These are phyloP conservation scores for Tetrapedia diversipes DNA, from an alignment of 2,888 invertebrate species.

Conservation along the genomic window DNA sequence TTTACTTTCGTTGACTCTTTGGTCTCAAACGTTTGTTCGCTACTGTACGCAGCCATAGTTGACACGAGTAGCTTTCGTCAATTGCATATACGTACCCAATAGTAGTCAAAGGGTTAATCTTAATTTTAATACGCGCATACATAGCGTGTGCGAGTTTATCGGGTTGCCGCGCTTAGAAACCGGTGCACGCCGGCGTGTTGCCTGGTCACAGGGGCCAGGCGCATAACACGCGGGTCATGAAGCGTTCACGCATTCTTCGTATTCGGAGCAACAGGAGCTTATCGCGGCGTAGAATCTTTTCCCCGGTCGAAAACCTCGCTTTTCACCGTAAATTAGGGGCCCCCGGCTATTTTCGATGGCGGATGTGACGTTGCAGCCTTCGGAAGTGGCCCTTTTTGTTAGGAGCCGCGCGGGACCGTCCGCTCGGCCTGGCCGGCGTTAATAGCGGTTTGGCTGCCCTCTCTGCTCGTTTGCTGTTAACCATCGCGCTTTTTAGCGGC, in stretches of 20 bases:
- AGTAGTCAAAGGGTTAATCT: too few relatives aligned
- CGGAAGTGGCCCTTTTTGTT: slow-evolving; percentile 75
- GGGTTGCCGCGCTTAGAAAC: too few relatives aligned
- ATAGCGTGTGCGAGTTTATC: too few relatives aligned
- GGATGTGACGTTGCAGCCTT: slow-evolving; percentile 76
- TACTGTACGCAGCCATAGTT: too few relatives aligned
- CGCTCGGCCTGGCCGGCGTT: slow-evolving; percentile 48
- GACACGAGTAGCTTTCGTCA: too few relatives aligned
- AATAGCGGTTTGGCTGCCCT: slow-evolving; percentile 63
- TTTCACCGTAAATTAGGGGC: slow-evolving; percentile 72
- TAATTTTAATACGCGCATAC: too few relatives aligned
- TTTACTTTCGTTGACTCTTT: too few relatives aligned
- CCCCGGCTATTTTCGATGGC: slow-evolving; percentile 72
- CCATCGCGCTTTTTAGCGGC: slow-evolving; percentile 44
- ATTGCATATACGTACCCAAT: too few relatives aligned
- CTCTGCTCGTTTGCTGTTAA: slow-evolving; percentile 49
- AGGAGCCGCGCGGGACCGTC: slow-evolving; percentile 47
- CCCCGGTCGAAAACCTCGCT: slow-evolving; percentile 65
- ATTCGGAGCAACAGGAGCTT: slow-evolving; percentile 29
- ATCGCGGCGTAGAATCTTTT: slow-evolving; percentile 62
- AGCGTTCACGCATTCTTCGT: slow-evolving; percentile 20
- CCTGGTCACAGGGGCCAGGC: background rate
- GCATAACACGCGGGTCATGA: slow-evolving; percentile 8
- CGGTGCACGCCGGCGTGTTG: too few relatives aligned
- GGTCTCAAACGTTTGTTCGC: too few relatives aligned